Conservation (phyloP, 2,888 invertebrate genomes). For the Carterocephalus palaemon region DNA sequence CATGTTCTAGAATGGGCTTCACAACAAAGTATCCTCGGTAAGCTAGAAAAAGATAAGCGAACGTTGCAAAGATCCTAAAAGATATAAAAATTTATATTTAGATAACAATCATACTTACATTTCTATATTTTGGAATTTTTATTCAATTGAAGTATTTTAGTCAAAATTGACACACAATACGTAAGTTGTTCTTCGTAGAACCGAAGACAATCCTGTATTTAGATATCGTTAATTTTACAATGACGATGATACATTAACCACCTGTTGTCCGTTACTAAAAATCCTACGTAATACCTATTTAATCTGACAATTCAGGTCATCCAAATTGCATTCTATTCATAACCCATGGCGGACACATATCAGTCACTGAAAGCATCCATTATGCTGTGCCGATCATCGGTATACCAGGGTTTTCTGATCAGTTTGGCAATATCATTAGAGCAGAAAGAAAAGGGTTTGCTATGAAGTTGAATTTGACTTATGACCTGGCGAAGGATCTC, state of each 20-base stretch:
- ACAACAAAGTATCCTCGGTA: slow-evolving; percentile 58
- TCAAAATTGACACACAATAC: slow-evolving; percentile 1
- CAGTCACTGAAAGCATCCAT: slow-evolving; percentile 48
- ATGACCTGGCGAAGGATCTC: slow-evolving; percentile 39
- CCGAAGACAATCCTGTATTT: too few species aligned
- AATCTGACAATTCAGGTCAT: slow-evolving; percentile 44
- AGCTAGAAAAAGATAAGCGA: too few species aligned
- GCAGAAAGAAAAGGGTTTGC: slow-evolving; percentile 47
- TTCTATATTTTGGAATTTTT: not conserved
- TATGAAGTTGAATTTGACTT: slow-evolving; percentile 40
- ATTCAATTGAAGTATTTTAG: not conserved
- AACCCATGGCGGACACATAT: slow-evolving; percentile 51
- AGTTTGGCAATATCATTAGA: slow-evolving; percentile 45
- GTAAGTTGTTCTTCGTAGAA: too few species aligned
- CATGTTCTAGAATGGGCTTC: slow-evolving; percentile 60
- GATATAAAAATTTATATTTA: slow-evolving; percentile 1
- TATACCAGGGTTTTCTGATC: slow-evolving; percentile 51
- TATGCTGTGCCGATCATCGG: slow-evolving; percentile 52
- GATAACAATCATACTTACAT: not conserved
- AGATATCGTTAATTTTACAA: too few species aligned
- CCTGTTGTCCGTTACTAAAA: too few species aligned
- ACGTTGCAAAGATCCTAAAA: not conserved
- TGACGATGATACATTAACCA: too few species aligned
- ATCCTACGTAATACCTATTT: too few species aligned
- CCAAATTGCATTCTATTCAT: slow-evolving; percentile 51